These are phyloP conservation scores for Hippopotamus amphibius DNA, from an alignment of 2,113 vertebrate genomes.

Conservation along the genomic window DNA sequence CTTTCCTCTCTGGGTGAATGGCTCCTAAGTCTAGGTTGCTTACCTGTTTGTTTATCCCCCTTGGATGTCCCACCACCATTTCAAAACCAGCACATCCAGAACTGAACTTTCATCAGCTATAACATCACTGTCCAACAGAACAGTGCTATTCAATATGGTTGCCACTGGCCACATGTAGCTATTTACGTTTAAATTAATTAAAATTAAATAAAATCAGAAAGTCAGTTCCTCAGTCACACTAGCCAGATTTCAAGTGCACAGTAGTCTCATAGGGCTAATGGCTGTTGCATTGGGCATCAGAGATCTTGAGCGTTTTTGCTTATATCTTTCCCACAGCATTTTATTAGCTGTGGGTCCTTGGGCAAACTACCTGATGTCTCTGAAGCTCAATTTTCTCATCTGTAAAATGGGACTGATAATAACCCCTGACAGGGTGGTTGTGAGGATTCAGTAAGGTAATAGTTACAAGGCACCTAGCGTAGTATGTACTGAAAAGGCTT, in stretches of 20 bases:
- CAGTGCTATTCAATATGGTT: no score
- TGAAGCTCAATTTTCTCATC: background rate
- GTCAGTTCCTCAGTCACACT: background rate
- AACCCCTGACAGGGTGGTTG: background rate
- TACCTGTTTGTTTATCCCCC: background rate
- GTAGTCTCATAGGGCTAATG: background rate
- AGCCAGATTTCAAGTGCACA: background rate
- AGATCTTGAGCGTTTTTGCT: background rate
- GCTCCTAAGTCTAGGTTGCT: background rate
- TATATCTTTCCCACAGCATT: background rate
- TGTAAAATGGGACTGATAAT: background rate
- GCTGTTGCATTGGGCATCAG: background rate
- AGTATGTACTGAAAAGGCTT: background rate
- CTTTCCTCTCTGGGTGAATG: background rate
- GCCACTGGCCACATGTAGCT: background rate
- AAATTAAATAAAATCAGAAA: background rate
- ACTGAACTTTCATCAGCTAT: background rate
- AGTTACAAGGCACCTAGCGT: background rate
- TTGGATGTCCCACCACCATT: background rate
- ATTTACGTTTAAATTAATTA: background rate
- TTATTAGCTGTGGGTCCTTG: background rate
- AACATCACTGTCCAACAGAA: background rate
- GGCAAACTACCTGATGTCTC: background rate
- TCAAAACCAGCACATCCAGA: background rate
- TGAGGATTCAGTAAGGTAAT: background rate